Conservation (phyloP, 2,113 vertebrate species). For the Silurus asotus region DNA sequence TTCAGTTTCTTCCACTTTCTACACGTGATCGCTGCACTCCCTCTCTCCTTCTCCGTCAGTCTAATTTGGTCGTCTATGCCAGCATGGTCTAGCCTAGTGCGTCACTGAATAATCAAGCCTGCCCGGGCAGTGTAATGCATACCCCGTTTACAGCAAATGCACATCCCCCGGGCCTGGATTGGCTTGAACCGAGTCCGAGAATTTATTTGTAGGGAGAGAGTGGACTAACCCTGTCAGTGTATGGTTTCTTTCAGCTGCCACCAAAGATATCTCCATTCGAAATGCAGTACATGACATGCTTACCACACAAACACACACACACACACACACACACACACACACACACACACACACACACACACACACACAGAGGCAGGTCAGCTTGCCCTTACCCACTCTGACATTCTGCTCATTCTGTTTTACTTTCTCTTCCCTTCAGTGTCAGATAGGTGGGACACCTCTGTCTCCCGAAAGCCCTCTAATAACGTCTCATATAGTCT, state of each 20-base stretch:
- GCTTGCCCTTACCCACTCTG: not conserved
- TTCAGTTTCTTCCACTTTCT: constrained; percentile 71
- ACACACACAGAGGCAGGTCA: constrained; percentile 18
- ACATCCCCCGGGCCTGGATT: constrained; percentile 31
- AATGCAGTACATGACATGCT: constrained; percentile 41
- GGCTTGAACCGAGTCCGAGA: constrained; percentile 39
- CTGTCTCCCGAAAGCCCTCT: not conserved
- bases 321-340: constrained; percentile 43
- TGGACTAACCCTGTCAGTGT: constrained; percentile 12
- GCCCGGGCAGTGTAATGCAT: constrained; percentile 32
- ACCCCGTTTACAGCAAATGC: constrained; percentile 40
- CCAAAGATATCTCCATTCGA: constrained; percentile 27
- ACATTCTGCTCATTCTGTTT: constrained; percentile 2
- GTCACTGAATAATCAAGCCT: constrained; percentile 35
- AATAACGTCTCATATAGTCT: not conserved
- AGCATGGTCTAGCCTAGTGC: constrained; percentile 16
- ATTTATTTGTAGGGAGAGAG: constrained; percentile 31
- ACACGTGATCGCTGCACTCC: constrained; percentile 48
- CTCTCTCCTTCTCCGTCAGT: constrained; percentile 23
- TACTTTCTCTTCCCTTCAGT: not conserved
- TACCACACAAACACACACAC: constrained; percentile 33
- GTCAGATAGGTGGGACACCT: not conserved
- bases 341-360: constrained; percentile 7
- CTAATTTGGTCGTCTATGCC: not conserved
- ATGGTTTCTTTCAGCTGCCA: constrained; percentile 40